Evolutionary conservation across 2,113 vertebrate genomes (phyloP), one percentile per base, ranked within the genome.

Genomic region (Orycteropus afer): DNA sequence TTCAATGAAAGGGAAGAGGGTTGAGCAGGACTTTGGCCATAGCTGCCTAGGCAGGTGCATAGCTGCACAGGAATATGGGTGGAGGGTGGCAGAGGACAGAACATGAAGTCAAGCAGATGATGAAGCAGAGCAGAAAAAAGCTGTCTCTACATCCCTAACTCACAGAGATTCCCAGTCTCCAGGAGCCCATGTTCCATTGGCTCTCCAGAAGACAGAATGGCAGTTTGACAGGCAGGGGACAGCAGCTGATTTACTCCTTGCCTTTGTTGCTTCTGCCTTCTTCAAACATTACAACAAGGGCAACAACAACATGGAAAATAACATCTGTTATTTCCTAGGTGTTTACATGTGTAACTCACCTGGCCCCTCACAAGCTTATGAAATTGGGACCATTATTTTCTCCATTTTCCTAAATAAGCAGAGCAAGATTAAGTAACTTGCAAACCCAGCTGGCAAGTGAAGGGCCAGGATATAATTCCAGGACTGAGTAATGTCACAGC

Each of bases 171-270:
- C 87, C 89, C 96, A 84, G 51, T 93, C 84, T n/a, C 80, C 11
- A 92, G 92, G 65, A 96, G 89, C 94, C 90, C 81, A 95, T 97
- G 95, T 96, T 96, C 81, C 14, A 8, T 61, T 77, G 94, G 93
- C 73, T 93, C 93, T 94, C 86, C 77, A 97, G 94, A 95, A 97
- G 86, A 93, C 93, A 96, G 94, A 96, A 95, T 81, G 51, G 82
- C 92, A 91, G 86, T 78, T 94, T 96, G 96, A 91, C 93, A 96
- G 97, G 94, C 92, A 93, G 87, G 93, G 91, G 95, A 97, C 95
- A 97, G n/a, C 88, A 63, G 95, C 93, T 94, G 91, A 96, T 95
- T 96, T 86, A 95, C 84, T 97, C 49, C 1, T 51, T 91, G 9
- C 27, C 95, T 97, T 95, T 97, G 32, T 45, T 78, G 20, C 67